Conservation (phyloP, 2,113 vertebrate species). For the Pollachius pollachius region DNA sequence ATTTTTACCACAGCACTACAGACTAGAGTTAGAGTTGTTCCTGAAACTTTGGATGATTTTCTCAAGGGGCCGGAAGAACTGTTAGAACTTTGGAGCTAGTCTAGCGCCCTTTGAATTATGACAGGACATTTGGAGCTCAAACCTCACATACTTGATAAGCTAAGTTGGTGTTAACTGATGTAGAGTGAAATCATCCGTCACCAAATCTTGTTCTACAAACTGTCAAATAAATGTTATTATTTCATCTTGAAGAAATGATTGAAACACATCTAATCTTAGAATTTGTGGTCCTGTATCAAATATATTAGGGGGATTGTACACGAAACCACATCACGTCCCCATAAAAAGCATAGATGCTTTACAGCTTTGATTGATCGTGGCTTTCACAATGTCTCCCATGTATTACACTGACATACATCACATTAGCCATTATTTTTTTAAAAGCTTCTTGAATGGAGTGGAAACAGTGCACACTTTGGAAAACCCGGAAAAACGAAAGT, state of each 20-base stretch:
- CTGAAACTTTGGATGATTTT: too few species aligned
- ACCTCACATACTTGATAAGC: too few species aligned
- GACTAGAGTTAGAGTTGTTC: too few species aligned
- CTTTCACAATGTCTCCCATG: conserved; percentile 2
- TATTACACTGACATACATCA: background rate
- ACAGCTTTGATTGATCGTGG: background rate
- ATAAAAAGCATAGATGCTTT: background rate
- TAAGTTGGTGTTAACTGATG: background rate
- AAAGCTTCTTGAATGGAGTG: background rate
- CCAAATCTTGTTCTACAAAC: background rate
- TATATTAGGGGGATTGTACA: background rate
- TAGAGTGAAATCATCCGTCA: conserved; percentile 12
- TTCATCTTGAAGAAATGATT: background rate
- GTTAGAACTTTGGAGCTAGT: too few species aligned
- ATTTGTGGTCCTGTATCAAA: background rate
- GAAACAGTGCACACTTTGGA: background rate
- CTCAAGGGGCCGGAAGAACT: too few species aligned
- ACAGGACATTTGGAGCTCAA: too few species aligned
- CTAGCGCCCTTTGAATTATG: too few species aligned
- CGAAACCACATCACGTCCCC: too few species aligned
- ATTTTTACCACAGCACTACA: too few species aligned
- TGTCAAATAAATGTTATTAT: background rate
- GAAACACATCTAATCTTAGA: background rate
- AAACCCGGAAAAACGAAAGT: background rate
- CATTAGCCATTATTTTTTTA: background rate